Evolutionary conservation across 2,113 vertebrate genomes (phyloP), one percentile per base, ranked within the genome.

Genomic region (Murina feae): DNA sequence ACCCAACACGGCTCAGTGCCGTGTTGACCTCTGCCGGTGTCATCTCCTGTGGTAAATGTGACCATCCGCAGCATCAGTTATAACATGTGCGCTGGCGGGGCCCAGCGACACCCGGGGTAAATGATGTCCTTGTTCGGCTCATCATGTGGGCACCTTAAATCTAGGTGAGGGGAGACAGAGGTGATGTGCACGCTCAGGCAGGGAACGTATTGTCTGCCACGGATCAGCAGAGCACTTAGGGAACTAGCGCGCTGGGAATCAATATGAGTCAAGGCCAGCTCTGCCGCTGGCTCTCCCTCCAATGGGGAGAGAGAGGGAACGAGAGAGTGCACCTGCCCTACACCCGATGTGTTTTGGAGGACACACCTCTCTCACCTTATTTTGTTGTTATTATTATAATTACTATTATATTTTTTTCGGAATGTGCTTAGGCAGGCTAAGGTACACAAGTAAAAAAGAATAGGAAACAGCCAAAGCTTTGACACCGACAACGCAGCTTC

Each of bases 131-230:
- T 98, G 98, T 98, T 98, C 98, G 98, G 98, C 98, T 98, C 98
- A 98, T 98, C 98, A 98, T 98, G 98, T 98, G 98, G 98, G 98
- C 98, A 98, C 98, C 98, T 99, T 98, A 99, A 98, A 98, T 98
- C 98, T 98, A 98, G 98, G 98, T 98, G 98, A 98, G 98, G 98
- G 98, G 98, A 99, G 98, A 98, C 98, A 98, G 98, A 98, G 98
- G 98, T 97, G 98, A 98, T 98, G 98, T 98, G 98, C 98, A 98
- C 98, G 98, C 98, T 97, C 97, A 98, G 98, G 98, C 98, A 98
- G 98, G 98, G 98, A 98, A 98, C 98, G 98, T 98, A 98, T 98
- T 99, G 98, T 98, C 98, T 98, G 98, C 98, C 98, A 98, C 98
- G 98, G 98, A 98, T 99, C 98, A 99, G 96, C 98, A 98, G 98